These are phyloP conservation scores for Equus przewalskii DNA, from an alignment of 2,113 vertebrate genomes.

Conservation along the genomic window DNA sequence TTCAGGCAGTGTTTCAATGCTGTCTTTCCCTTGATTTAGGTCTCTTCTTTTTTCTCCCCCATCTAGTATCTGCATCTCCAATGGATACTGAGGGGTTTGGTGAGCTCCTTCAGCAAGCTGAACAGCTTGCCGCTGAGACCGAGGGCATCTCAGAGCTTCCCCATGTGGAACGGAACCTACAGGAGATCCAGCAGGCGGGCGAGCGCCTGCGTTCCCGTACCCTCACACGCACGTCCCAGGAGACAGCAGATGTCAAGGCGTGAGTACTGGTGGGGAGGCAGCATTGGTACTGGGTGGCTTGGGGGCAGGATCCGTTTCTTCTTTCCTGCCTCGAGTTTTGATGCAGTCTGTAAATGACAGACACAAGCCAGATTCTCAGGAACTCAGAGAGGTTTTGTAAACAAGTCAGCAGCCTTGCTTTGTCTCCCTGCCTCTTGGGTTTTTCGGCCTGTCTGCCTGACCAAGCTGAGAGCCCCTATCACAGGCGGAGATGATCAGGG, in stretches of 20 bases:
- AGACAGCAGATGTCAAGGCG: conserved; percentile 98
- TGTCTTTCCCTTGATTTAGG: conserved; percentile 15
- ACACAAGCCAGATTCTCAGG: conserved; percentile 14
- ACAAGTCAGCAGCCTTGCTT: not conserved
- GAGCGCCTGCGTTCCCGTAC: conserved; percentile 97
- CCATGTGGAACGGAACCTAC: conserved; percentile 96
- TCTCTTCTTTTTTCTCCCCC: conserved; percentile 28
- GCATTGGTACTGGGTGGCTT: not conserved
- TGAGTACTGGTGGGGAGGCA: conserved; percentile 87
- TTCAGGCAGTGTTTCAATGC: conserved; percentile 15
- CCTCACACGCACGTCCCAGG: conserved; percentile 96
- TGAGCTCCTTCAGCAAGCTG: conserved; percentile 98
- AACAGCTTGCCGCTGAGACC: conserved; percentile 98
- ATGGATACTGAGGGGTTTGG: conserved; percentile 98
- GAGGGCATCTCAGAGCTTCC: conserved; percentile 97
- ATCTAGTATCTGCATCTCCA: conserved; percentile 39
- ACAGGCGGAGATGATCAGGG: not conserved
- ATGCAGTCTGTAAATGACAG: conserved; percentile 30
- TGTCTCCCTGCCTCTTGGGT: not conserved
- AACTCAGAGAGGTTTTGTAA: conserved; percentile 33
- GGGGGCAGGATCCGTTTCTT: conserved; percentile 50
- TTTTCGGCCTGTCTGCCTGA: not conserved
- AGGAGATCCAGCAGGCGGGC: conserved; percentile 97
- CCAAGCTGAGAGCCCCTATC: not conserved
- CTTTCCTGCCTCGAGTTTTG: conserved; percentile 54